Conservation (phyloP, 2,113 vertebrate species). For the Promerops cafer region DNA sequence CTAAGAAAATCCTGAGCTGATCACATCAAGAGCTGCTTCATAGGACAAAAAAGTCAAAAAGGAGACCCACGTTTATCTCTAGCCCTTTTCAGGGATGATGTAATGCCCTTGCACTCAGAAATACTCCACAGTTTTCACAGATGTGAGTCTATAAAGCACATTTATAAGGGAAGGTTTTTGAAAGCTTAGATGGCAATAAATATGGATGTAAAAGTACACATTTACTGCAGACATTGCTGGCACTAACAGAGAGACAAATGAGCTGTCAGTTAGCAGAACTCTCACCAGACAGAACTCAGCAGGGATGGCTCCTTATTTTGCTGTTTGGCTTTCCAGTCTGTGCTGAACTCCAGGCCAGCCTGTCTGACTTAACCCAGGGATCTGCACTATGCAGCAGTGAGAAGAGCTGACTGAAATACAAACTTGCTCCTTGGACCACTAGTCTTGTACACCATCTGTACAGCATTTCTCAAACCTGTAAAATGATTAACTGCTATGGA, state of each 20-base stretch:
- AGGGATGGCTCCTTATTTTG: neutral
- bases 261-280: neutral
- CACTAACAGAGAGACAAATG: neutral
- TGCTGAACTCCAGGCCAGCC: neutral
- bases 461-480: neutral
- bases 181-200: neutral
- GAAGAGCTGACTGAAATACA: neutral
- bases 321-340: neutral
- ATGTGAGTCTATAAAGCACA: neutral
- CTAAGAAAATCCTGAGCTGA: neutral
- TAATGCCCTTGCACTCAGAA: neutral
- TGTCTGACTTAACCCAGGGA: neutral
- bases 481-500: neutral
- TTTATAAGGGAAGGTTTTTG: neutral
- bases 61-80: neutral
- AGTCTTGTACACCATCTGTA: neutral
- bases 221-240: neutral
- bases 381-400: neutral
- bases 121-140: neutral
- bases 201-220: neutral
- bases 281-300: neutral
- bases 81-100: neutral
- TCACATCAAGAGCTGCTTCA: neutral
- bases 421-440: neutral
- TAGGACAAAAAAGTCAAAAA: neutral